These are phyloP conservation scores for Synanthedon tipuliformis DNA, from an alignment of 2,888 invertebrate species.

Conservation along the genomic window DNA sequence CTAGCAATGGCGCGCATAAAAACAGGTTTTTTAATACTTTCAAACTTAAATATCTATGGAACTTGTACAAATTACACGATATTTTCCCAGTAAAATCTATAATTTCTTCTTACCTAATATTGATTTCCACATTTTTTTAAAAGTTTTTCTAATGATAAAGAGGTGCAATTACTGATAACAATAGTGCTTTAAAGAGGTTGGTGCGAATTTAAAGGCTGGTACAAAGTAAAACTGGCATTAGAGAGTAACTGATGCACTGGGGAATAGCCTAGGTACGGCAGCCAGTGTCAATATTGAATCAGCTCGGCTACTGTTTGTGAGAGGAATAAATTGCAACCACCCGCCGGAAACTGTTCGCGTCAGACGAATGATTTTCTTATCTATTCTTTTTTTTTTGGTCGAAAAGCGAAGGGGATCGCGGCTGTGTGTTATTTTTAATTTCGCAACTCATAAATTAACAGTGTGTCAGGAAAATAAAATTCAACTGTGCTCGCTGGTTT, in stretches of 20 bases:
- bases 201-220: conserved; percentile 20
- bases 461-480: conserved; percentile 2
- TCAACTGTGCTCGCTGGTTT: background rate
- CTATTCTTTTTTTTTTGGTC: conserved; percentile 21
- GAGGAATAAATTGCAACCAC: conserved; percentile 57
- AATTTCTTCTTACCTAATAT: no score
- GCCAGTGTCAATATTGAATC: conserved; percentile 63
- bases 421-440: conserved; percentile 16
- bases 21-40: no score
- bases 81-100: no score
- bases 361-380: conserved; percentile 44
- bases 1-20: no score
- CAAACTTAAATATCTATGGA: no score
- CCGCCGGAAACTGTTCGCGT: conserved; percentile 39
- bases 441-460: conserved; percentile 8
- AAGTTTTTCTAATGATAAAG: no score
- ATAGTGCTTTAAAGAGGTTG: background rate
- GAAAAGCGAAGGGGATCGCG: conserved; percentile 15
- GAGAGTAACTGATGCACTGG: conserved; percentile 37
- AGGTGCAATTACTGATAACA: no score
- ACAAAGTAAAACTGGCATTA: conserved; percentile 34
- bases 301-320: conserved; percentile 53
- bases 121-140: no score
- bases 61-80: no score
- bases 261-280: conserved; percentile 44